Percentiles rank a stretch among this genome's conserved stretches.
Evolutionary conservation across 2,797 vertebrate genomes (phyloP).

Genomic region (Xiphophorus birchmanni): DNA sequence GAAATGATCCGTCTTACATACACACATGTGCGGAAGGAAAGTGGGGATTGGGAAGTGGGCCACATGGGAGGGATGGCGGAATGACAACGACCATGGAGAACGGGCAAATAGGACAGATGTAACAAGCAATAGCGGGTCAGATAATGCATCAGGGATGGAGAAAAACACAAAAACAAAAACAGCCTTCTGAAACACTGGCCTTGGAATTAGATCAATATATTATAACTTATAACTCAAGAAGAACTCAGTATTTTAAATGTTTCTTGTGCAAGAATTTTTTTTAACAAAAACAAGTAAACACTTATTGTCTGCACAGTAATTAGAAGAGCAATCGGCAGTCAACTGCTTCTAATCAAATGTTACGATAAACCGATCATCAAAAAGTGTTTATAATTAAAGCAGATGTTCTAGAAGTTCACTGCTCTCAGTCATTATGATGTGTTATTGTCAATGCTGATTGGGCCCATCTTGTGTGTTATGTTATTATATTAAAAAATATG

Average conservation of each 20-base stretch:
- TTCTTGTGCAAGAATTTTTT: not conserved
- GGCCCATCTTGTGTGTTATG: not conserved
- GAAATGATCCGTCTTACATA: constrained; percentile 59
- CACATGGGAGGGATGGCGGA: constrained; percentile 50
- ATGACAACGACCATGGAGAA: constrained; percentile 35
- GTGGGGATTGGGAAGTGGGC: constrained; percentile 46
- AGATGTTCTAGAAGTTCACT: not conserved
- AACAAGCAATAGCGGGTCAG: constrained; percentile 66
- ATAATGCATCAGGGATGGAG: constrained; percentile 63
- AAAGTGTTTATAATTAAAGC: not conserved
- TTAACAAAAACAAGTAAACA: not conserved
- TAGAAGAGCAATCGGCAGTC: not conserved
- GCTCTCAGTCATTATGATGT: not conserved
- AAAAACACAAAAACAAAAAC: constrained; percentile 51
- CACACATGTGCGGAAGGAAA: constrained; percentile 33
- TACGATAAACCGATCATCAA: not conserved
- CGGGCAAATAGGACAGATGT: constrained; percentile 63
- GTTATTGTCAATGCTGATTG: not conserved
- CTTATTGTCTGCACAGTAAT: not conserved
- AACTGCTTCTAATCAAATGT: not conserved
- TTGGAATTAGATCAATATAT: not conserved
- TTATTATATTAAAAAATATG: not conserved
- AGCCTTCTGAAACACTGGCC: constrained; percentile 35
- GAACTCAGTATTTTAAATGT: not conserved
- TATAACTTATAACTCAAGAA: not conserved